Evolutionary conservation across 2,888 invertebrate genomes (phyloP).

Genomic region (Andricus quercusramuli): DNA sequence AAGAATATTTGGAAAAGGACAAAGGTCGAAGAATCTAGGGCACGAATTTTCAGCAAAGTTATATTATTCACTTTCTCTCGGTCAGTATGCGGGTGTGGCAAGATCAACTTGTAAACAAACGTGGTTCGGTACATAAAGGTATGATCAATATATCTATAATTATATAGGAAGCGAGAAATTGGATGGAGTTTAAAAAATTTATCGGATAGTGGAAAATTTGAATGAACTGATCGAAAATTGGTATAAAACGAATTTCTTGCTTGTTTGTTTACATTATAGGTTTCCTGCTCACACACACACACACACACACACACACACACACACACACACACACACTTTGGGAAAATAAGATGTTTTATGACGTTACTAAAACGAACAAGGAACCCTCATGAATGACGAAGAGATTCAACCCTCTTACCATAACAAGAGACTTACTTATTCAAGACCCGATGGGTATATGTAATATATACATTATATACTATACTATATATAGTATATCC

Average conservation of each 20-base stretch:
- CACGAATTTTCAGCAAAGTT: neutral
- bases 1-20: constrained; percentile 38
- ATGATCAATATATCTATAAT: neutral
- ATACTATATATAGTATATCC: no score
- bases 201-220: neutral
- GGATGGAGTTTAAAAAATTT: neutral
- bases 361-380: constrained; percentile 1
- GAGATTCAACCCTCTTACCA: constrained; percentile 53
- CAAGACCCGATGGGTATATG: constrained; percentile 35
- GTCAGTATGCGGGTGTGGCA: constrained; percentile 18
- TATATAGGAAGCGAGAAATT: neutral
- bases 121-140: neutral
- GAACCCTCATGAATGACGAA: constrained; percentile 24
- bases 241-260: neutral
- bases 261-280: neutral
- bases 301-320: no score
- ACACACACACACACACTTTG: no score
- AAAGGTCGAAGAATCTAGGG: constrained; percentile 32
- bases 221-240: neutral
- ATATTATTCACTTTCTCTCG: constrained; percentile 5
- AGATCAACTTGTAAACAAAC: constrained; percentile 26
- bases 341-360: neutral
- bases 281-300: no score
- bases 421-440: constrained; percentile 58
- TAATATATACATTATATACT: no score